Base-by-base conservation (phyloP, 2,797 vertebrate species). In the Esox lucius region DNA sequence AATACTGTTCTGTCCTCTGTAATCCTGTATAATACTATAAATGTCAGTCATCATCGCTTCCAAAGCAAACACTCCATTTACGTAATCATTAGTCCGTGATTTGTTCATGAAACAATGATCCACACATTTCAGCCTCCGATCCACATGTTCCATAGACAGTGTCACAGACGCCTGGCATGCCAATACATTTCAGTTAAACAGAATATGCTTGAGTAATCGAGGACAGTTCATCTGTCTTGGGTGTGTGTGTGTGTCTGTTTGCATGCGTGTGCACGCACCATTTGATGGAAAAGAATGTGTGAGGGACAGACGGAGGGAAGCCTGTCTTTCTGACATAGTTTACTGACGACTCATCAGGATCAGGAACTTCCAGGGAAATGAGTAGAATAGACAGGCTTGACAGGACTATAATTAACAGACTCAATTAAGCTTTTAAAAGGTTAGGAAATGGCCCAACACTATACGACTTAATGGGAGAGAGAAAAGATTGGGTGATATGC, bases 371-470 rank as follows among this genome's bases (percentile, higher is more conserved):
- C 83, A 87, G 75, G 85, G 87, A 91, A 85, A 86, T 92, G 89
- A 91, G 87, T 91, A 88, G 88, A 92, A 92, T 88, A 91, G 87
- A 90, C 81, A 51, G 68, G 22, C 71, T 78, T 92, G 92, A 92
- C 91, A 93, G 89, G 85, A 82, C 92, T 94, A 91, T 95, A 92
- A 94, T 94, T 95, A 94, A 89, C 84, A 89, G 92, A 91, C 90
- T 93, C 88, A 91, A 94, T 94, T 92, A 94, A 91, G 91, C 91
- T 91, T 89, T 90, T 87, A 83, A 90, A 87, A 90, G 88, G 85
- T 89, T 88, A 81, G 85, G 87, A 90, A 91, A 90, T 72, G 75
- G 84, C 79, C 82, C 85, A 80, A 83, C 79, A 79, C 83, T 79
- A 72, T 73, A 26, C 75, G 81, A 69, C 31, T 31, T 8, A 79